These are phyloP conservation scores for Rhinatrema bivittatum DNA, from an alignment of 2,797 vertebrate species.

Conservation along the genomic window DNA sequence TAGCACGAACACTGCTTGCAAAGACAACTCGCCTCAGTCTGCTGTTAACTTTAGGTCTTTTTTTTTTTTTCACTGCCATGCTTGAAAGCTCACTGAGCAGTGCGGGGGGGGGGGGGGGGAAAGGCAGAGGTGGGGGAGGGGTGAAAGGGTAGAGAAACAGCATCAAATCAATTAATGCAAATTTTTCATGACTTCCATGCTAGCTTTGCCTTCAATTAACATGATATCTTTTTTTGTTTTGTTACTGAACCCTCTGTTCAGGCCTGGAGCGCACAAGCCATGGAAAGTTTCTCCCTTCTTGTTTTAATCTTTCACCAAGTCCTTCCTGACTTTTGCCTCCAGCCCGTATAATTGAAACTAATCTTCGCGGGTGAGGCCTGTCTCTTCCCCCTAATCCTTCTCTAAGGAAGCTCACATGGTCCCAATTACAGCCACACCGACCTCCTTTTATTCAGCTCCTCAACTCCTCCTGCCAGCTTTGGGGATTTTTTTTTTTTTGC, in stretches of 20 bases:
- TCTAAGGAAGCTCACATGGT: slow-evolving; percentile 94
- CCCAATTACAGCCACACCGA: slow-evolving; percentile 88
- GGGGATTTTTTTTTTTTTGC: slow-evolving; percentile 74
- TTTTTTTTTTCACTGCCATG: no score
- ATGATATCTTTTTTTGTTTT: no score
- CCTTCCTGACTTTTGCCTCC: slow-evolving; percentile 79
- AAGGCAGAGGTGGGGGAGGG: no score
- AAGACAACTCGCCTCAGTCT: no score
- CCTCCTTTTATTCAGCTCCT: slow-evolving; percentile 74
- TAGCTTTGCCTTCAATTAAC: slow-evolving; percentile 61
- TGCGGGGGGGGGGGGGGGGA: no score
- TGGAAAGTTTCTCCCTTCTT: slow-evolving; percentile 66
- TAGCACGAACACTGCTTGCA: no score
- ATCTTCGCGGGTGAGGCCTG: slow-evolving; percentile 91
- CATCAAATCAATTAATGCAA: slow-evolving; percentile 49
- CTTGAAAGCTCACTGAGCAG: no score
- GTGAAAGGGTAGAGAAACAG: no score
- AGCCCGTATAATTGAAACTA: slow-evolving; percentile 98
- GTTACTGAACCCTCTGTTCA: slow-evolving; percentile 53
- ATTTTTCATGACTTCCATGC: slow-evolving; percentile 45
- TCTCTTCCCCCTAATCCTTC: slow-evolving; percentile 92
- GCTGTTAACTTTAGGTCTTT: no score
- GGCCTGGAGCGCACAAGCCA: slow-evolving; percentile 51
- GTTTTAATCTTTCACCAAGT: slow-evolving; percentile 76
- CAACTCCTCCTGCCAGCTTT: slow-evolving; percentile 62